Evolutionary conservation across 1,140 invertebrate species (phyloP), one percentile per base, ranked within the genome.

Genomic region (Eciton burchellii): DNA sequence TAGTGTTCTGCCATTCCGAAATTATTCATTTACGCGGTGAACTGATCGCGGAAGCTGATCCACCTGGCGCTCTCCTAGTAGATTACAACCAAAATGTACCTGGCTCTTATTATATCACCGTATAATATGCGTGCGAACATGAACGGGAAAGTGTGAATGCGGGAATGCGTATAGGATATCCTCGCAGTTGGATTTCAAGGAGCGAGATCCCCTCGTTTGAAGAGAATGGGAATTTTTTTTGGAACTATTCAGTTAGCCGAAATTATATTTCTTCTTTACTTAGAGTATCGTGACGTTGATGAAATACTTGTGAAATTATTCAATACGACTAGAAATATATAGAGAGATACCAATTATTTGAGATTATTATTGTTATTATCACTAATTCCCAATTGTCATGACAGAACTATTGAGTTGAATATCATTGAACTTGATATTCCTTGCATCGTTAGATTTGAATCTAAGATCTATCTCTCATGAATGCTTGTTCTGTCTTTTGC

Each of bases 401-500:
- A n/a, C n/a, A 16, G 16, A 14, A n/a, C n/a, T 52, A 52, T 52
- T 52, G 16, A n/a, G n/a, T n/a, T n/a, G n/a, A n/a, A n/a, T n/a
- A 52, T 52, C n/a, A 52, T 52, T 16, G n/a, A 16, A 52, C 49
- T n/a, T 52, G 14, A 52, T 52, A 4, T 1, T 56, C 11, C 11
- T 6, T 35, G 35, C 6, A 35, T 35, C 35, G 2, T 35, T 35
- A 35, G n/a, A n/a, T n/a, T 6, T 35, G 35, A 35, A 6, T 35
- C 35, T 35, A 35, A 35, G 6, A 6, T 35, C 35, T 2, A 6
- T 6, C 6, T 11, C 5, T 41, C 0, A 52, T 29, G 0, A 49
- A 14, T 26, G 1, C 29, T 4, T 68, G 4, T 47, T 24, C 4
- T 57, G 1, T 24, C 35, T 83, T 19, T 94, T 94, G 2, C 92